Conservation (phyloP, 2,888 invertebrate genomes). For the Acrobasis repandana region DNA sequence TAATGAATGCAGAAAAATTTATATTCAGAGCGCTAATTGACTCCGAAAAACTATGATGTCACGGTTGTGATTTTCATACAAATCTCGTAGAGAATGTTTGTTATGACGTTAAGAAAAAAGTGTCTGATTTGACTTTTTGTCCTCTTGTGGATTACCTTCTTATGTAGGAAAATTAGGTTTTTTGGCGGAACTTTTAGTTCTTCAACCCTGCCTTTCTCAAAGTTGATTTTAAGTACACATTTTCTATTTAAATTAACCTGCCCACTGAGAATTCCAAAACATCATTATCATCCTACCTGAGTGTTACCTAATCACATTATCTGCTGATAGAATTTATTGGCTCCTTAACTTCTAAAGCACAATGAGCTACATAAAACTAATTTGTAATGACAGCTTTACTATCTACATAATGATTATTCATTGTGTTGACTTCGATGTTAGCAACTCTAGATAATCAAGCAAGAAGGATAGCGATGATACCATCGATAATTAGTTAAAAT, state of each 20-base stretch:
- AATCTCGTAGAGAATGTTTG: too few relatives aligned
- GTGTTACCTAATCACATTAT: constrained; percentile 10
- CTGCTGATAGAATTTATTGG: constrained; percentile 4
- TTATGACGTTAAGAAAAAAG: too few relatives aligned
- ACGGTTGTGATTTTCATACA: too few relatives aligned
- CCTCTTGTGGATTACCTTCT: neutral
- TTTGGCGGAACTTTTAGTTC: too few relatives aligned
- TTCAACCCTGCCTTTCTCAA: too few relatives aligned
- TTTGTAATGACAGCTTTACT: neutral
- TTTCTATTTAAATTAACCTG: neutral
- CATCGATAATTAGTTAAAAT: too few relatives aligned
- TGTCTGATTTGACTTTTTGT: neutral
- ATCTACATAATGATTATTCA: neutral
- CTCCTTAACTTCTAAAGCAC: neutral
- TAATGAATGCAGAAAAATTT: too few relatives aligned
- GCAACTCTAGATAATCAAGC: too few relatives aligned
- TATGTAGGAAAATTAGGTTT: too few relatives aligned
- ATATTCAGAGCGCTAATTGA: too few relatives aligned
- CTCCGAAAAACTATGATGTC: too few relatives aligned
- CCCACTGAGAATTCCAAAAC: neutral
- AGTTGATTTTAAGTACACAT: neutral
- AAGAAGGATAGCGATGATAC: too few relatives aligned
- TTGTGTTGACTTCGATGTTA: neutral
- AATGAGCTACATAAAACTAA: constrained; percentile 1
- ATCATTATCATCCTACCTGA: constrained; percentile 11